Evolutionary conservation across 2,113 vertebrate species (phyloP), one percentile per base, ranked within the genome.

Genomic region (Dromaius novaehollandiae): DNA sequence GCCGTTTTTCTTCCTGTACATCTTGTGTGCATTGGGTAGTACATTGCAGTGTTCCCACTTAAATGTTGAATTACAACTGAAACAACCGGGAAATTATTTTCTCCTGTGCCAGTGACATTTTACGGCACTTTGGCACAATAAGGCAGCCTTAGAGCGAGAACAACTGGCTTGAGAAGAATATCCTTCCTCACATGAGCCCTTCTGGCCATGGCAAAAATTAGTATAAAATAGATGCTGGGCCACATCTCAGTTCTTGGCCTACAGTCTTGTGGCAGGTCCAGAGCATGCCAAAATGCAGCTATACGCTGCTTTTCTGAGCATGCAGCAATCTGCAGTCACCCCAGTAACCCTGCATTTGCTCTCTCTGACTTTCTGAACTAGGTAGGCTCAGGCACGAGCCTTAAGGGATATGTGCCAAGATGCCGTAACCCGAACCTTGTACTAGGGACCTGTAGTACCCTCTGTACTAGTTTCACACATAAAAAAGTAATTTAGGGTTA

Each of bases 401-500:
- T 38, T 9, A 2, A 1, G 2, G 1, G 3, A 17, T 51, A 18
- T 9, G 17, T 60, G 83, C 83, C 55, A 36, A n/a, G 93, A 12
- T 14, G 36, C 42, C 1, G 0, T 48, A 75, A 58, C 8, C 34
- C 32, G 24, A 26, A 12, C 50, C 36, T 50, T 0, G 0, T 38
- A 38, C 38, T 38, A 38, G 38, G 38, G 38, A 38, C 38, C 38
- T 38, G 38, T 38, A 38, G 7, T 38, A 36, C 15, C 18, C 86
- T 20, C 3, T 0, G 25, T 5, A 1, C 48, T 24, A 8, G 25
- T 15, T 74, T 66, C 2, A 0, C 25, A 15, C 48, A 7, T 4
- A 8, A 26, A 26, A 20, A 51, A 0, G 0, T 12, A 26, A 8
- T 9, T 46, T 16, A 0, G 0, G 34, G 15, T 55, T 21, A 5